Evolutionary conservation across 1,140 invertebrate species (phyloP).

Genomic region (Calosoma granatense): DNA sequence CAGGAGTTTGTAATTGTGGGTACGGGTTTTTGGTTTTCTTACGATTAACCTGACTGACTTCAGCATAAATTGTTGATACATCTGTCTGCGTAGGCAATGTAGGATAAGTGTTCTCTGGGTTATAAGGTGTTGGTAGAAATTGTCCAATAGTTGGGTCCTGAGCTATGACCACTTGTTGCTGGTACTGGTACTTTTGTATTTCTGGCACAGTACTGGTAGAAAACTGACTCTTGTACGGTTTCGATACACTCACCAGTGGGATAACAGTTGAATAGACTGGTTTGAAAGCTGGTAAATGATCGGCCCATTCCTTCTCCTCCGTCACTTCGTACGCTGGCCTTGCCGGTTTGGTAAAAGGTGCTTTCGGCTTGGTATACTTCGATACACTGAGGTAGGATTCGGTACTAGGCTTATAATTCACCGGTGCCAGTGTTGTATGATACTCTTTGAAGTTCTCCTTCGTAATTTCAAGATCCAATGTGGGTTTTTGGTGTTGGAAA

Average conservation of each 20-base stretch:
- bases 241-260: background rate
- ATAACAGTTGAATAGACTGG: background rate
- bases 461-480: conserved; percentile 6
- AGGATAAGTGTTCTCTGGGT: background rate
- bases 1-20: background rate
- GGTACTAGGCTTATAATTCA: background rate
- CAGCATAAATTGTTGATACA: background rate
- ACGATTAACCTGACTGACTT: background rate
- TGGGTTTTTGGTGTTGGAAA: background rate
- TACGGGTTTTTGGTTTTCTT: no score
- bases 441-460: conserved; percentile 10
- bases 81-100: conserved; percentile 3
- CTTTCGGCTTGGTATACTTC: background rate
- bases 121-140: conserved; percentile 11
- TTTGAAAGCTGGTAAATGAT: background rate
- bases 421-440: background rate
- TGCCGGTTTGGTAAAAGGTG: background rate
- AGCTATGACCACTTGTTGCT: background rate
- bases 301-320: background rate
- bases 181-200: background rate
- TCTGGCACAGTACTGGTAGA: background rate
- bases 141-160: background rate
- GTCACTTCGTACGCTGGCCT: conserved; percentile 2
- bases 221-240: background rate
- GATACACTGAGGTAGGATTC: background rate